Evolutionary conservation across 1,140 invertebrate genomes (phyloP).

Genomic region (Cherax destructor): DNA sequence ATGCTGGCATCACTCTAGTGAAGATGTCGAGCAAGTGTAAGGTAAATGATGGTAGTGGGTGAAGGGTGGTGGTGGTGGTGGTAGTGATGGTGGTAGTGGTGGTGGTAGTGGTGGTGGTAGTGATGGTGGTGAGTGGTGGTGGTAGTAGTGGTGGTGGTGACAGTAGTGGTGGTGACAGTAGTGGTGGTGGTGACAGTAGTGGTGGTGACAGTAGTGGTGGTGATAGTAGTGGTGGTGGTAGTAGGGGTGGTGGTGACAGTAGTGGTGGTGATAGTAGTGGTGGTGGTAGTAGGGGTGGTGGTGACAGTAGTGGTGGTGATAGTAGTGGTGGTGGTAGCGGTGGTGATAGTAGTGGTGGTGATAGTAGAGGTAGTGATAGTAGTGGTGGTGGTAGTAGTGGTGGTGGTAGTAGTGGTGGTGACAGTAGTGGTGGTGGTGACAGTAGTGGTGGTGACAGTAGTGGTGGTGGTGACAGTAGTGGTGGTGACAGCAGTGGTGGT

Average conservation of each 20-base stretch:
- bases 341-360: constrained; percentile 7
- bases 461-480: too few species aligned
- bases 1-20: too few species aligned
- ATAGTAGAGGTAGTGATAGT: background rate
- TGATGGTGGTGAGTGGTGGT: background rate
- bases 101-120: background rate
- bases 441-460: background rate
- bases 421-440: background rate
- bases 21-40: too few species aligned
- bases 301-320: constrained; percentile 5
- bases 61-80: background rate
- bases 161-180: background rate
- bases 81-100: background rate
- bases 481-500: too few species aligned
- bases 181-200: background rate
- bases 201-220: background rate
- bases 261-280: background rate
- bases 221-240: background rate
- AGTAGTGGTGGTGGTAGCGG: constrained; percentile 4
- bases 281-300: constrained; percentile 20
- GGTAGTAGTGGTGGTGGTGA: background rate
- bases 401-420: constrained; percentile 4
- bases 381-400: constrained; percentile 12
- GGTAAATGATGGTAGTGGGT: background rate
- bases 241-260: background rate